Base-by-base conservation (phyloP, 2,797 vertebrate species). In the Centroberyx gerrardi region DNA sequence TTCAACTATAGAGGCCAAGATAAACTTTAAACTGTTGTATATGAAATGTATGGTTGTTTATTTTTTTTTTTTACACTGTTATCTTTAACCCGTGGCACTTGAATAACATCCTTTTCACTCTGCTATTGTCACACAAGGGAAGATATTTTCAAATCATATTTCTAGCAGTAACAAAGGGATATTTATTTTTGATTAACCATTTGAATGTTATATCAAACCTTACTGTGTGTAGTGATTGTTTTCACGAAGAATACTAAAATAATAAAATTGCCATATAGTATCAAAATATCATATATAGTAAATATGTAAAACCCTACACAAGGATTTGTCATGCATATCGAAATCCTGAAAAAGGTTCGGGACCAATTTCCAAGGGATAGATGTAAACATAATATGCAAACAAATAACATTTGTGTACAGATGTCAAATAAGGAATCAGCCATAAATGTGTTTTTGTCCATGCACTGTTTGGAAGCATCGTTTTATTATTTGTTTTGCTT, bases 141-240 rank as follows among this genome's bases (percentile, higher is more conserved):
- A 79, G 58, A 83, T 76, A 56, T 63, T 49, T 49, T 64, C 6
- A 29, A 70, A 70, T 46, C 12, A 62, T 63, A 65, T 82, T 76
- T 84, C 82, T 69, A 60, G 58, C 72, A 81, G 60, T 76, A 85
- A 85, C 81, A 87, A 80, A 84, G 53, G 65, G 72, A 83, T 92
- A 90, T 92, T 92, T 92, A 88, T 91, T 90, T 88, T 83, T 78
- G 60, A 44, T 76, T 69, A 62, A 76, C 65, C 44, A 18, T 76
- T 64, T 76, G 55, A 58, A 59, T 44, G 22, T 44, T 48, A 18
- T 22, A 48, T 40, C 18, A 36, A 46, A 4, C 70, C 70, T 6
- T 67, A 68, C 56, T 52, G 49, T 76, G 59, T 56, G 62, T 78
- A 28, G n/a, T 68, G 27, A 77, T 48, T 8, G 31, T 58, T 78